Conservation (phyloP, 2,113 vertebrate species). For the Bucco capensis region DNA sequence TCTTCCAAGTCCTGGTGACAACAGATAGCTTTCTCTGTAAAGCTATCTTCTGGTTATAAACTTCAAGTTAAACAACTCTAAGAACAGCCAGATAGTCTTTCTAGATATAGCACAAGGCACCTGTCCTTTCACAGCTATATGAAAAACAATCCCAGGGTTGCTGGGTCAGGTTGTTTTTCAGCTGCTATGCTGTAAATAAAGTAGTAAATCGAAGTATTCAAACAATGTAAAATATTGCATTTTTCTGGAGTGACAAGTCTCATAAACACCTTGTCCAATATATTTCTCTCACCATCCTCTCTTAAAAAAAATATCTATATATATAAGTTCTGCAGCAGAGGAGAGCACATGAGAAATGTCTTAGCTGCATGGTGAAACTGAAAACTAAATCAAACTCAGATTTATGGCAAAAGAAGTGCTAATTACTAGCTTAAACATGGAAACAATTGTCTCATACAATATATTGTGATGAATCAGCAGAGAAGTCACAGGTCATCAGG, state of each 20-base stretch:
- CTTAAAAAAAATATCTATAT: conserved; percentile 1
- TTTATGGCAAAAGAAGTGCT: conserved; percentile 21
- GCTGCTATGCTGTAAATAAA: conserved; percentile 40
- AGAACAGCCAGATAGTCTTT: background rate
- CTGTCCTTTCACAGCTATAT: background rate
- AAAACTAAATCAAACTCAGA: conserved; percentile 37
- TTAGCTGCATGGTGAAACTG: background rate
- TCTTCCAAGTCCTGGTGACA: background rate
- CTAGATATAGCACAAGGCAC: background rate
- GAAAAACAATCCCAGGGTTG: conserved; percentile 11
- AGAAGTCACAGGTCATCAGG: conserved; percentile 9
- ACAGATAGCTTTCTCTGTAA: background rate
- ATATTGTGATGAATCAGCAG: conserved; percentile 47
- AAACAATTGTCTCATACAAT: conserved; percentile 49
- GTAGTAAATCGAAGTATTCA: conserved; percentile 51
- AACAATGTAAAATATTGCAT: conserved; percentile 8
- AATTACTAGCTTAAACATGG: conserved; percentile 23
- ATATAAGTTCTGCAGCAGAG: no score
- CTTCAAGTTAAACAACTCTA: background rate
- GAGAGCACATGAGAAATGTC: background rate
- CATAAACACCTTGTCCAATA: conserved; percentile 45
- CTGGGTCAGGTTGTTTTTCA: conserved; percentile 45
- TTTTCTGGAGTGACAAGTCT: conserved; percentile 17
- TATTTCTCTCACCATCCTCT: conserved; percentile 7
- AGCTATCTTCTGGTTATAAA: background rate